Evolutionary conservation across 2,888 invertebrate genomes (phyloP), one percentile per base, ranked within the genome.

Genomic region (Acanthosepion pharaonis): DNA sequence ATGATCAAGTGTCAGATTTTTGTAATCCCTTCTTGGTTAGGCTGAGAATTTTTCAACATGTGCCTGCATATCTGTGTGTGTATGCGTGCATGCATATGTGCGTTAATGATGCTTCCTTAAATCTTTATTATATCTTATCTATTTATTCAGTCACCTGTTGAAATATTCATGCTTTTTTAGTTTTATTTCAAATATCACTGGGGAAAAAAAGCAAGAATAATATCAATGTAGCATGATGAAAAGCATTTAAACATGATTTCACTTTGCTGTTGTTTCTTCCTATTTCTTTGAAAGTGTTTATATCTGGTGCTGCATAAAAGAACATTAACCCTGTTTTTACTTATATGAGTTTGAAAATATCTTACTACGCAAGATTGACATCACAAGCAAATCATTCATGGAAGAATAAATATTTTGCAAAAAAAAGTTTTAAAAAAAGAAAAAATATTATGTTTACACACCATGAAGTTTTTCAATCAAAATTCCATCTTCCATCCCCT

Each of bases 391-490:
- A 78, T 33, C 33, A 18, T 78, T 78, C 78, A 78, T 6, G n/a
- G n/a, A 78, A 78, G n/a, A 78, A 78, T 15, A 78, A 18, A 11
- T n/a, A n/a, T 78, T 78, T 78, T 78, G n/a, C 8, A 2, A n/a
- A 28, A 78, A n/a, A 11, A n/a, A 78, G 0, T 25, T 42, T 42
- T 42, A 3, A 42, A 64, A 64, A 64, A 64, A 64, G 0, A 0
- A 18, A 11, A n/a, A 78, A 78, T 5, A 78, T n/a, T n/a, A 33
- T 78, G n/a, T 78, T 78, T 78, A 78, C 15, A 33, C n/a, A n/a
- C 33, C 78, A 78, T 33, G n/a, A n/a, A 78, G 78, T 78, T 78
- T 78, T 78, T 78, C 78, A 78, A 78, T 78, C 78, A 78, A 78
- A n/a, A 33, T 78, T 78, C n/a, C 11, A 11, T 33, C 59, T 59